Evolutionary conservation across 2,113 vertebrate genomes (phyloP), one percentile per base, ranked within the genome.

Genomic region (Amblyornis subalaris): DNA sequence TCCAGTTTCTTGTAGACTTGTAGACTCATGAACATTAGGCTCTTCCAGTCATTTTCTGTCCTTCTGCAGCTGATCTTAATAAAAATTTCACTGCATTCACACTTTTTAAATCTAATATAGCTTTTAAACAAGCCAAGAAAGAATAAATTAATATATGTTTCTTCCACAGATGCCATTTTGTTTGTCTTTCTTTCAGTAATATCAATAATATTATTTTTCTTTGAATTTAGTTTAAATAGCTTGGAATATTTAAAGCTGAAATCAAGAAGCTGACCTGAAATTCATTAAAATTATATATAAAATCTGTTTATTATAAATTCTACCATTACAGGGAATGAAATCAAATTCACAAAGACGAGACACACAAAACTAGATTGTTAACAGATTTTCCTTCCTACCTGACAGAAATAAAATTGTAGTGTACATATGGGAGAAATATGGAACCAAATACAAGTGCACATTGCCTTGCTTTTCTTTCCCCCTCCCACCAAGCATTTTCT

Each of bases 311-410:
- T 87, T 70, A 50, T 90, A 74, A 47, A 91, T 58, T 72, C 48
- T 79, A 40, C 29, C 66, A 72, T 92, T 95, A 67, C n/a, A 93
- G 9, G 12, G 57, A 88, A 81, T 94, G 74, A 94, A 95, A 84
- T 71, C 16, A 31, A 72, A 84, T 74, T 90, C 50, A 75, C 47
- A 76, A 54, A 75, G 26, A 62, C 10, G 10, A 58, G 58, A 86
- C 44, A 76, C 26, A 51, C 13, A 42, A 90, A 54, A 64, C 23
- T 80, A 95, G 96, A 97, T 93, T 95, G 50, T 93, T 96, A 96
- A 72, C 82, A 97, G 69, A 96, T 95, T 97, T 97, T 94, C 45
- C 44, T 93, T 96, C 87, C 78, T 97, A 98, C 96, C 95, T 97
- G 82, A 92, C 96, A 94, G 66, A 95, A 96, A 93, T 92, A 94